A percentile compares a stretch with the other conserved stretches of the same genome.
Evolutionary conservation across 1,140 invertebrate species (phyloP).

Genomic region (Leptopilina clavipes): DNA sequence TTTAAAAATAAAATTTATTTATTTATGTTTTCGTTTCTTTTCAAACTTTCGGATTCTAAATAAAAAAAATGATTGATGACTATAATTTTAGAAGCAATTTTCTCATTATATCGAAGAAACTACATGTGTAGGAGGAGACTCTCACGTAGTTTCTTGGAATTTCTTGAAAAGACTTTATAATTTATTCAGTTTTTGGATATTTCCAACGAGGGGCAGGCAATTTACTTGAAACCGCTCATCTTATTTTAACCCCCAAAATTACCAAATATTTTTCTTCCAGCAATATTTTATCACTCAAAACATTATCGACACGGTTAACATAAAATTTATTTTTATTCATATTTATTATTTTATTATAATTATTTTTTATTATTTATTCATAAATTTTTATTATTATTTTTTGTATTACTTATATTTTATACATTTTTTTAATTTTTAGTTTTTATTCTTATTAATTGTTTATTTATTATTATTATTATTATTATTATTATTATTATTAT

Average conservation of each 20-base stretch:
- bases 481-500: too few relatives aligned
- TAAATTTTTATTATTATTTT: too few relatives aligned
- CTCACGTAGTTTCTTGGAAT: constrained; percentile 21
- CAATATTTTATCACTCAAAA: neutral
- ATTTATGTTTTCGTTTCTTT: too few relatives aligned
- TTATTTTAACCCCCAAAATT: neutral
- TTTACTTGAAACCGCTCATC: neutral
- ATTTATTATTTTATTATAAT: too few relatives aligned
- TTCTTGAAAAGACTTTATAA: neutral
- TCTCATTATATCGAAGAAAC: neutral
- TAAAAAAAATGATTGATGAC: neutral
- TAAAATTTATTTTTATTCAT: too few relatives aligned
- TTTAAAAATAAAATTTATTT: too few relatives aligned
- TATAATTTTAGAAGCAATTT: constrained; percentile 24
- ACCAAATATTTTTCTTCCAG: constrained; percentile 13
- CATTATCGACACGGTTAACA: too few relatives aligned
- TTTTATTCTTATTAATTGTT: too few relatives aligned
- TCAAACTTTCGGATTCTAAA: neutral
- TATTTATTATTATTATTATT: too few relatives aligned
- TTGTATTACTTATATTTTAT: too few relatives aligned
- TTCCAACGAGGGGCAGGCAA: neutral
- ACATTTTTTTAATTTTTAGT: too few relatives aligned
- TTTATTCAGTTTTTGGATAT: constrained; percentile 27
- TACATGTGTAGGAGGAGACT: constrained; percentile 16
- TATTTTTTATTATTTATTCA: too few relatives aligned